phyloP scores from a whole-genome alignment of 1,140 invertebrate species.

The Ips typographus region DNA sequence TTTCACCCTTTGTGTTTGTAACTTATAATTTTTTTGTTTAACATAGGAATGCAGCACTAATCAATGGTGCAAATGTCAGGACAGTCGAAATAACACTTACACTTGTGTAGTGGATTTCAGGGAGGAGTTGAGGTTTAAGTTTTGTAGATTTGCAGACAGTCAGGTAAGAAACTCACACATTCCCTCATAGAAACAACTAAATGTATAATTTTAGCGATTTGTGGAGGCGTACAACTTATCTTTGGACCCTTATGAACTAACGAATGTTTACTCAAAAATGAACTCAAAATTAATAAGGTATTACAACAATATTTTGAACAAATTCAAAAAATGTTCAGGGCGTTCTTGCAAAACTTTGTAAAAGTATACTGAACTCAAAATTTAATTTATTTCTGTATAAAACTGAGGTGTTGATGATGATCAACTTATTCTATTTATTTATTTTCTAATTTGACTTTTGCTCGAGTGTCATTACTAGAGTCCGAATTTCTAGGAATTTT shows the following conservation, averaged over 20 bases:
- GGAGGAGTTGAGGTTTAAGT: constrained; percentile 63
- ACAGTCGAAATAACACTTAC: constrained; percentile 82
- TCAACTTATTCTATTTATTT: no score
- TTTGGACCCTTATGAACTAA: constrained; percentile 68
- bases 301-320: constrained; percentile 32
- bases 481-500: no score
- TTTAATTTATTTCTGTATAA: no score
- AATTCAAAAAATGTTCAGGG: constrained; percentile 32
- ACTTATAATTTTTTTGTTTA: constrained; percentile 9
- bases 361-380: neutral
- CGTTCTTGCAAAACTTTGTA: constrained; percentile 26
- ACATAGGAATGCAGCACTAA: constrained; percentile 64
- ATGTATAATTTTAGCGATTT: constrained; percentile 52
- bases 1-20: neutral
- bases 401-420: no score
- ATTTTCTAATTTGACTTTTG: no score
- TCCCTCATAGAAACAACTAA: constrained; percentile 8
- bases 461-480: no score
- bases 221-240: constrained; percentile 70
- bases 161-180: constrained; percentile 57
- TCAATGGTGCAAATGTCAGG: constrained; percentile 79
- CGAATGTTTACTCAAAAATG: constrained; percentile 56
- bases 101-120: constrained; percentile 68
- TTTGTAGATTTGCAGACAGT: constrained; percentile 73
- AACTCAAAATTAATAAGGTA: constrained; percentile 19